These are phyloP conservation scores for Crypturellus tataupa DNA, from an alignment of 2,797 vertebrate species.

Conservation along the genomic window DNA sequence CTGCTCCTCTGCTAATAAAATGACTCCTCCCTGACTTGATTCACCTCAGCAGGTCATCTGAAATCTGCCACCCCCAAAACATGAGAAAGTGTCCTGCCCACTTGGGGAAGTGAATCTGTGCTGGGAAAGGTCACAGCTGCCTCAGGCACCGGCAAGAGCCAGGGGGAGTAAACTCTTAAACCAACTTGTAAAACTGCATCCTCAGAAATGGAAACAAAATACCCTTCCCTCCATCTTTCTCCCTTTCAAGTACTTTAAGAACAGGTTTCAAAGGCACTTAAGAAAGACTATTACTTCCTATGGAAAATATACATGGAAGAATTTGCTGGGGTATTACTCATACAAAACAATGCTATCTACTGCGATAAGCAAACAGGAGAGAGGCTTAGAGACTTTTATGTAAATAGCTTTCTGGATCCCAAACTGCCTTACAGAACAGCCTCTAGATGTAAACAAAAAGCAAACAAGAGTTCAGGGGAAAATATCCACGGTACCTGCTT, in stretches of 20 bases:
- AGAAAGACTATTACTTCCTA: conserved; percentile 6
- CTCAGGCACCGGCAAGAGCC: neutral
- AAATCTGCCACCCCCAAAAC: neutral
- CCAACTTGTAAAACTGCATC: neutral
- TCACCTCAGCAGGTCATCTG: neutral
- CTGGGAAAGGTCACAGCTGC: neutral
- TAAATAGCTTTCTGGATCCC: neutral
- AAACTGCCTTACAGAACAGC: neutral
- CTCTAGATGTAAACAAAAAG: fast-evolving
- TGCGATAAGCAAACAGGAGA: conserved; percentile 30
- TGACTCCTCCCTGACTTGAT: neutral
- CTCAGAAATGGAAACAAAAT: neutral
- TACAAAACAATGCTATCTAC: conserved; percentile 48
- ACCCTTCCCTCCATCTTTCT: neutral
- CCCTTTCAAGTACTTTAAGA: neutral
- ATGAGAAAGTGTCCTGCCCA: neutral
- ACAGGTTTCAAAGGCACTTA: neutral
- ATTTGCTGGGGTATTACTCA: conserved; percentile 58
- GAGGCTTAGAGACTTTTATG: neutral
- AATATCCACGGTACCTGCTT: fast-evolving
- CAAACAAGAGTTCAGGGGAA: neutral
- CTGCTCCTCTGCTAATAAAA: neutral
- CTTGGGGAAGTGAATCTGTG: conserved; percentile 4
- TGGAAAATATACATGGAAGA: conserved; percentile 23
- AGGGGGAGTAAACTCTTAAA: neutral